Evolutionary conservation across 2,797 vertebrate genomes (phyloP).

Genomic region (Micromesistius poutassou): DNA sequence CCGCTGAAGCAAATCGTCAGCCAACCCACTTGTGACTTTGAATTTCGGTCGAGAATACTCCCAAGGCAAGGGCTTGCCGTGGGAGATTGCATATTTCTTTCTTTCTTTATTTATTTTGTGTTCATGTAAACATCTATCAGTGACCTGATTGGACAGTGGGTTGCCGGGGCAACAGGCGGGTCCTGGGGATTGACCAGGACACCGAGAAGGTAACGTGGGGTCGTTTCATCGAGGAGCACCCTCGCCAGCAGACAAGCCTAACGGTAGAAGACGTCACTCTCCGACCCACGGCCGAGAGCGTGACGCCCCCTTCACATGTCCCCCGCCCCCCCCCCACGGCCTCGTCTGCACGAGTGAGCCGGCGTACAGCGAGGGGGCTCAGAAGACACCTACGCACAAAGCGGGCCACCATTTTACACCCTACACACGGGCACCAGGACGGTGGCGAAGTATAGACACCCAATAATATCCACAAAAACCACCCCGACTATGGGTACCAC

Average conservation of each 20-base stretch:
- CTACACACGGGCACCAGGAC: conserved; percentile 59
- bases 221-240: conserved; percentile 64
- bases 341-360: conserved; percentile 46
- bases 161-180: conserved; percentile 49
- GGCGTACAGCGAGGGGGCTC: conserved; percentile 50
- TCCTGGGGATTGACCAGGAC: conserved; percentile 58
- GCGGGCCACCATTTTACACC: conserved; percentile 12
- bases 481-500: conserved; percentile 51
- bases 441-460: conserved; percentile 72
- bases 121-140: conserved; percentile 63
- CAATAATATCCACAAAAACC: conserved; percentile 65
- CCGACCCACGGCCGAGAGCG: conserved; percentile 25
- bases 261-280: conserved; percentile 48
- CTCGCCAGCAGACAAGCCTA: conserved; percentile 52
- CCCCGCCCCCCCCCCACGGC: conserved; percentile 8
- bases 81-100: conserved; percentile 75
- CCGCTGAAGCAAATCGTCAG: conserved; percentile 44
- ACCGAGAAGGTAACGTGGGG: conserved; percentile 32
- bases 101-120: conserved; percentile 54
- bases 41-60: conserved; percentile 46
- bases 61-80: conserved; percentile 42
- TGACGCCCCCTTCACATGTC: conserved; percentile 54
- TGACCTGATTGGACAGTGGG: conserved; percentile 67
- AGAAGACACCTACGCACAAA: conserved; percentile 55
- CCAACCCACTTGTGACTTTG: conserved; percentile 44